Evolutionary conservation across 92 coral and sea anemone species (phyloP), one percentile per base, ranked within the genome.

Genomic region (Phenganax stokvisi): DNA sequence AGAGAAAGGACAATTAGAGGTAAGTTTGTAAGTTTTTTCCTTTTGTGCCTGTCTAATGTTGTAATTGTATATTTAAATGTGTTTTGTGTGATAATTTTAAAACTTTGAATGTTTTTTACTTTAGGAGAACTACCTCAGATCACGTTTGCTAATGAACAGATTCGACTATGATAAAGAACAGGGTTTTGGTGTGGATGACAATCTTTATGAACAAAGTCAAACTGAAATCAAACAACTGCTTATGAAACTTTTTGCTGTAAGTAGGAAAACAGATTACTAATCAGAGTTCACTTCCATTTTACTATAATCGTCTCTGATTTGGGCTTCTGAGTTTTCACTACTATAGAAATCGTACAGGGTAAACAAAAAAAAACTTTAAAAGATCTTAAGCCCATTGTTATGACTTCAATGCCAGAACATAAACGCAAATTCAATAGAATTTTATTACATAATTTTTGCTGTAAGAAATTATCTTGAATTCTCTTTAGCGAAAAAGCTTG

Each of bases 181-280:
- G 10, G 92, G 91, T 7, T 20, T 82, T 28, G 89, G 89, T 20
- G 69, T 80, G 27, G 90, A 87, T 51, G 83, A 72, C 16, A 79
- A 84, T 12, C 85, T 83, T 13, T 66, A 82, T 56, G 87, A 87
- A 29, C 92, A 86, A 51, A 87, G 89, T 73, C 88, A 87, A 75
- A 93, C 92, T 57, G 71, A 88, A 51, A 90, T 87, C 70, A 89
- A 88, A 10, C 98, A 93, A 70, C 79, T 89, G 75, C 79, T 91
- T 17, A 93, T 93, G 98, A 93, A 90, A 79, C 82, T 90, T 59
- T 93, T 93, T 87, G 98, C 98, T 4, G 98, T 93, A 84, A 71
- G 98, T 92, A 78, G 54, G 12, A 51, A 64, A 52, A 55, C 16
- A 56, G 25, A 20, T 20, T 20, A 20, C 25, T 20, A 20, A 20